A percentile compares a stretch with the other conserved stretches of the same genome.
Conservation (phyloP, 1,140 invertebrate species). For the Xylocopa sonorina region DNA sequence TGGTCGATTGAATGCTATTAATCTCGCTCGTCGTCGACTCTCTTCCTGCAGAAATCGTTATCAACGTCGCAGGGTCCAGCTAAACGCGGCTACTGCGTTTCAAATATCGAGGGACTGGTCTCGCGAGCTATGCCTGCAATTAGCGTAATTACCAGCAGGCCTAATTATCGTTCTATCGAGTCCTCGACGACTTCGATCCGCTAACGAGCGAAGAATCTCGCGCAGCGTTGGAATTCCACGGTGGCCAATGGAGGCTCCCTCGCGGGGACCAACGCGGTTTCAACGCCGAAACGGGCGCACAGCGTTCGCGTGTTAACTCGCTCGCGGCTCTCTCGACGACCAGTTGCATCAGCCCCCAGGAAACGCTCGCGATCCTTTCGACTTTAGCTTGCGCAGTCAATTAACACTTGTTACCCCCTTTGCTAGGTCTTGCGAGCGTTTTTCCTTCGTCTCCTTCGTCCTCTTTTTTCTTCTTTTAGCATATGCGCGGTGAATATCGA, state of each 20-base stretch:
- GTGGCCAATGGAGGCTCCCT: too few species aligned
- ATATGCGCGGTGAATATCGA: too few species aligned
- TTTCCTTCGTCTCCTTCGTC: neutral
- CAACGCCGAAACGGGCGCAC: conserved; percentile 54
- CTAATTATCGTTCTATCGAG: conserved; percentile 61
- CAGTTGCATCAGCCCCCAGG: conserved; percentile 24
- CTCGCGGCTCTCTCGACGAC: conserved; percentile 50
- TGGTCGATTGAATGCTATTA: conserved; percentile 47
- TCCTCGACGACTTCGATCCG: neutral
- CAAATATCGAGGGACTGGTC: neutral
- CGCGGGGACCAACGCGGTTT: neutral
- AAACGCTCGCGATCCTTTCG: neutral
- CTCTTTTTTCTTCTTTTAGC: neutral
- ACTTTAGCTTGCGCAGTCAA: conserved; percentile 19
- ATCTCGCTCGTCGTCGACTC: conserved; percentile 8
- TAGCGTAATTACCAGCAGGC: conserved; percentile 60
- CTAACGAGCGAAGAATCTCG: too few species aligned
- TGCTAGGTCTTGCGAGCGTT: too few species aligned
- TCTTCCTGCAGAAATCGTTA: neutral
- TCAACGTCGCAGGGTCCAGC: neutral
- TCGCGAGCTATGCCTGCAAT: conserved; percentile 40
- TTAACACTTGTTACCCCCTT: conserved; percentile 21
- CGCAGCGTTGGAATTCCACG: too few species aligned
- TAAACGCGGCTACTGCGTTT: neutral
- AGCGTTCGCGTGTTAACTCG: conserved; percentile 60